Base-by-base conservation (phyloP, 2,113 vertebrate species). In the Cathartes aura region DNA sequence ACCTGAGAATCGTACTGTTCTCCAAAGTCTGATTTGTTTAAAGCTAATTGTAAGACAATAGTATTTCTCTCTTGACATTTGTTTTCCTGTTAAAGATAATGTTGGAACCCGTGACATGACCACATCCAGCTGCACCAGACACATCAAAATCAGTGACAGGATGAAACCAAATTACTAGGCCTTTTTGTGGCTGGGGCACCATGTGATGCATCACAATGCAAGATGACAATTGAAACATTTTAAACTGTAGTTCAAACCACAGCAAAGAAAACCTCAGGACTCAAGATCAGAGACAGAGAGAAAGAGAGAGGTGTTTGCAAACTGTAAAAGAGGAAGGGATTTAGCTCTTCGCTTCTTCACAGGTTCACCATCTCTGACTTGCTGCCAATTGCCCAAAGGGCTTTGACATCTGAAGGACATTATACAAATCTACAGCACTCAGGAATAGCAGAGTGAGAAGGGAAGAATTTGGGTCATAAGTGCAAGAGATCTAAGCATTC, bases 11-110 rank as follows among this genome's bases (percentile, higher is more conserved):
- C 2, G 6, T 62, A 89, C 38, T 62, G 26, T 88, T 94, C 78
- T 93, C 84, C 84, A 59, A 79, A 87, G 42, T 73, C 91, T 74
- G 82, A 96, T 96, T 94, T 93, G 93, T 88, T 97, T 94, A 96
- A 86, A 96, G 88, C 50, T 95, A 97, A 97, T 96, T 91, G 67
- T 90, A 83, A 97, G 87, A 96, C 97, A 97, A 96, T 96, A 96
- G 93, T 94, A 73, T 86, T 96, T 96, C 89, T 94, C 71, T 92
- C 93, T 95, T 93, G 94, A 96, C 95, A 95, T 96, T 97, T 97
- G 95, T 97, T 97, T 97, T 97, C 93, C 97, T 97, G 96, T 97
- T 97, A 97, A 96, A 97, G 97, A 97, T 96, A 96, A 96, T 96
- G 95, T 95, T 96, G 95, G 97, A 97, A 97, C 97, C 87, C 96